A percentile compares a stretch with the other conserved stretches of the same genome.
These are phyloP conservation scores for Brachyopa scutellaris DNA, from an alignment of 2,888 invertebrate species.

Conservation along the genomic window DNA sequence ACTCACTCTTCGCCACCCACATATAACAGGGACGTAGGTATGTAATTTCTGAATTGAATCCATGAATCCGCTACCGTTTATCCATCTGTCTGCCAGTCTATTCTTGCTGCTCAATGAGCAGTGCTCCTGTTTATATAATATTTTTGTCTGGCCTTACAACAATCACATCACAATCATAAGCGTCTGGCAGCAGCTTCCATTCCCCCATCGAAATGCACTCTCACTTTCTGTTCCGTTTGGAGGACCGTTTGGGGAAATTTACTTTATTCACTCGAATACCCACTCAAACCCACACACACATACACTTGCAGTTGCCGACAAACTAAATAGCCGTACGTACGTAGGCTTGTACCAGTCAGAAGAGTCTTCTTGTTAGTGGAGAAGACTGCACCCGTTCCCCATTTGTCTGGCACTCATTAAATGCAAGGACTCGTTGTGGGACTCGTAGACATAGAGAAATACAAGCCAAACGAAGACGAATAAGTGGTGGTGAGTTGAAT, in stretches of 20 bases:
- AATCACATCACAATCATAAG: conserved; percentile 53
- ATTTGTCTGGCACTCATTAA: conserved; percentile 66
- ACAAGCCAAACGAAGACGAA: conserved; percentile 41
- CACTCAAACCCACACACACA: conserved; percentile 11
- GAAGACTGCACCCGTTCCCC: conserved; percentile 39
- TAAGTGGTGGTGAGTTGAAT: not conserved
- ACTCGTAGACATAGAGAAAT: conserved; percentile 37
- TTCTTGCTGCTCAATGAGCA: conserved; percentile 44
- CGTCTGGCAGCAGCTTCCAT: conserved; percentile 46
- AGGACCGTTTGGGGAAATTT: conserved; percentile 69
- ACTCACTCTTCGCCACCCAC: not conserved
- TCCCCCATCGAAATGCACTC: conserved; percentile 57
- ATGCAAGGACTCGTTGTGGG: conserved; percentile 55
- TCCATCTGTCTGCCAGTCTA: conserved; percentile 55
- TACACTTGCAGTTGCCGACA: not conserved
- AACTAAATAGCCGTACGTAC: not conserved
- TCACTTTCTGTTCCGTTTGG: conserved; percentile 67
- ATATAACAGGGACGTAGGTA: conserved; percentile 12
- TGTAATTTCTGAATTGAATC: conserved; percentile 47
- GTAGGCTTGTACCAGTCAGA: conserved; percentile 4
- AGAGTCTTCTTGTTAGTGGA: conserved; percentile 7
- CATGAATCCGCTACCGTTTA: conserved; percentile 53
- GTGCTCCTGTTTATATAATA: conserved; percentile 14
- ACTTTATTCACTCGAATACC: conserved; percentile 49
- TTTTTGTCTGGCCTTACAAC: conserved; percentile 67